Evolutionary conservation across 2,113 vertebrate genomes (phyloP).

Genomic region (Sorex fumeus): DNA sequence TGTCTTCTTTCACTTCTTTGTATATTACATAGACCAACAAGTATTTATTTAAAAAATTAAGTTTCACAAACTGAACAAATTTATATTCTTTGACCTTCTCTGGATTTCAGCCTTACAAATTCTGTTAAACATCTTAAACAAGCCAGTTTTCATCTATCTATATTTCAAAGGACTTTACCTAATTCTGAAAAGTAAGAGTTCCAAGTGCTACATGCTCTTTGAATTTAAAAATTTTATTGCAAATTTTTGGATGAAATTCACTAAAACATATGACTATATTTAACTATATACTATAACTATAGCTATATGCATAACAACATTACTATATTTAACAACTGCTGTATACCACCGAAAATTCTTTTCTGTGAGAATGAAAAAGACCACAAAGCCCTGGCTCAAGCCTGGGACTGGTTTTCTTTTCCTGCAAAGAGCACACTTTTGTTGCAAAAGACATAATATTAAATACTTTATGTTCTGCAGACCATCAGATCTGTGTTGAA

Average conservation of each 20-base stretch:
- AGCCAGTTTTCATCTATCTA: neutral
- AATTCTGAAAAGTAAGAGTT: conserved; percentile 42
- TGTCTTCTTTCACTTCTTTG: neutral
- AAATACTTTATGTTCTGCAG: conserved; percentile 35
- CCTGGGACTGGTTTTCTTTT: no score
- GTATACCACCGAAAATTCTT: no score
- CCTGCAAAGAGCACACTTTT: conserved; percentile 1
- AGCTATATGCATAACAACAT: no score
- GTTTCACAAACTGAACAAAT: conserved; percentile 29
- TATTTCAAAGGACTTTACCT: conserved; percentile 48
- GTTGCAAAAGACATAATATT: neutral
- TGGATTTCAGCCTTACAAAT: neutral
- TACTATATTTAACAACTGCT: neutral
- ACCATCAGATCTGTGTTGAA: neutral
- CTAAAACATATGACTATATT: neutral
- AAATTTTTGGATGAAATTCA: conserved; percentile 47
- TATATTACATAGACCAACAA: conserved; percentile 17
- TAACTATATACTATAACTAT: no score
- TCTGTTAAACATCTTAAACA: conserved; percentile 43
- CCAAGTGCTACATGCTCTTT: conserved; percentile 3
- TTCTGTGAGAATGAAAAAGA: neutral
- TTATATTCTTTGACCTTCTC: conserved; percentile 9
- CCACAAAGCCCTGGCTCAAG: neutral
- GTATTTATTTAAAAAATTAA: conserved; percentile 62
- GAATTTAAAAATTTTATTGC: conserved; percentile 25